Evolutionary conservation across 2,888 invertebrate species (phyloP).

Genomic region (Parthenolecanium corni): DNA sequence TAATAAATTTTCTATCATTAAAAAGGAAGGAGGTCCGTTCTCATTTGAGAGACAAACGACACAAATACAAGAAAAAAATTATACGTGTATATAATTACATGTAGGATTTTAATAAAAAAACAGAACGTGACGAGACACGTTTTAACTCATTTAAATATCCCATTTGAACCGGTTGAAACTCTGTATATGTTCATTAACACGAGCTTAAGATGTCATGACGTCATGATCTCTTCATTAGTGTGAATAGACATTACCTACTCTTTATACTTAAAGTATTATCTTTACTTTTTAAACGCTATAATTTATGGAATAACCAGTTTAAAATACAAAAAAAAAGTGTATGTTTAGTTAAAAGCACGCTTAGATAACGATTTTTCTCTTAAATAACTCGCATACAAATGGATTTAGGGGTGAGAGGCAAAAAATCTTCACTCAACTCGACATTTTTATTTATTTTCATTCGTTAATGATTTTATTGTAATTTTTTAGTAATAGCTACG

Average conservation of each 20-base stretch:
- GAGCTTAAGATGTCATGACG: slow-evolving; percentile 28
- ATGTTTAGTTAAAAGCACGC: slow-evolving; percentile 25
- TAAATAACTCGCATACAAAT: slow-evolving; percentile 24
- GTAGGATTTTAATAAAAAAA: no score
- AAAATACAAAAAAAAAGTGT: not conserved
- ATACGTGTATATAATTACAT: no score
- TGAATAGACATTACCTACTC: slow-evolving; percentile 23
- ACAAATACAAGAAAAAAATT: no score
- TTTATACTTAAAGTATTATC: slow-evolving; percentile 27
- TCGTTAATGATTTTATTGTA: slow-evolving; percentile 10
- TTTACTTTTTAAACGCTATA: slow-evolving; percentile 26
- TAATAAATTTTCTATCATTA: no score
- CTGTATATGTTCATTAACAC: slow-evolving; percentile 27
- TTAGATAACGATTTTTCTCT: slow-evolving; percentile 18
- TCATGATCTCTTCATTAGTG: slow-evolving; percentile 28
- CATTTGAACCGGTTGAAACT: slow-evolving; percentile 24
- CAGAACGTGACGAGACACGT: slow-evolving; percentile 26
- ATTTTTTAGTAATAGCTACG: not conserved
- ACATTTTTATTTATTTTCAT: not conserved
- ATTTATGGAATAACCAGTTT: slow-evolving; percentile 27
- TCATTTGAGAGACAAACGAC: no score
- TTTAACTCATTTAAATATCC: slow-evolving; percentile 26
- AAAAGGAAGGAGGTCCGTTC: no score
- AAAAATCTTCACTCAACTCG: not conserved
- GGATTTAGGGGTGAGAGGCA: slow-evolving; percentile 11